Evolutionary conservation across 2,797 vertebrate species (phyloP), one percentile per base, ranked within the genome.

Genomic region (Alectoris magna): DNA sequence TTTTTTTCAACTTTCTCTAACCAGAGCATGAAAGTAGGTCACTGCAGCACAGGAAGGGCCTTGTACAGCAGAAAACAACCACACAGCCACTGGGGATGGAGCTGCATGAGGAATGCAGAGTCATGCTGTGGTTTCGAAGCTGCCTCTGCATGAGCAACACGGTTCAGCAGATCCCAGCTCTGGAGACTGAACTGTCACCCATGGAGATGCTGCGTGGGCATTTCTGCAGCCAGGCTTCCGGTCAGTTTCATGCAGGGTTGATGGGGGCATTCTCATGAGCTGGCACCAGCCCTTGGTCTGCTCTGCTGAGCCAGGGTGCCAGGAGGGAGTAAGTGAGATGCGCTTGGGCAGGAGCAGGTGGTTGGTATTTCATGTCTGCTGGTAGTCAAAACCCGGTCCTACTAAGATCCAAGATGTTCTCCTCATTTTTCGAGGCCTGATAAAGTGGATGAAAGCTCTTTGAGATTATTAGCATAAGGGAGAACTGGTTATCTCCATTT

Each of bases 11-110:
- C 24, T 90, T 84, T 1, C 14, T 44, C 58, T 77, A 82, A 86
- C 46, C 66, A 92, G 53, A 34, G 17, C 23, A 43, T 31, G 55
- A 68, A 96, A 96, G 58, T 85, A 76, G 95, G 94, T 87, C 90
- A 84, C 70, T 78, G 83, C 87, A 60, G 76, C 80, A 91, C 79
- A 46, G 38, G 2, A 53, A 68, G 88, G 75, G 43, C 53, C 49
- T 83, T 2, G n/a, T 69, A 31, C 38, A 60, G 78, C 55, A 51
- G 73, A 21, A 75, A 84, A 39, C 21, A 88, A 5, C 21, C n/a
- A 41, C 0, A 2, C 22, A 55, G 72, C 13, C 53, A 34, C 43
- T 0, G 0, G 51, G 68, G 83, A 60, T 14, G 19, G 63, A 63
- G 24, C 16, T 43, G 14, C 49, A 4, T 13, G 51, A 59, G 46